Conservation (phyloP, 1,140 invertebrate species). For the Octopus sinensis region DNA sequence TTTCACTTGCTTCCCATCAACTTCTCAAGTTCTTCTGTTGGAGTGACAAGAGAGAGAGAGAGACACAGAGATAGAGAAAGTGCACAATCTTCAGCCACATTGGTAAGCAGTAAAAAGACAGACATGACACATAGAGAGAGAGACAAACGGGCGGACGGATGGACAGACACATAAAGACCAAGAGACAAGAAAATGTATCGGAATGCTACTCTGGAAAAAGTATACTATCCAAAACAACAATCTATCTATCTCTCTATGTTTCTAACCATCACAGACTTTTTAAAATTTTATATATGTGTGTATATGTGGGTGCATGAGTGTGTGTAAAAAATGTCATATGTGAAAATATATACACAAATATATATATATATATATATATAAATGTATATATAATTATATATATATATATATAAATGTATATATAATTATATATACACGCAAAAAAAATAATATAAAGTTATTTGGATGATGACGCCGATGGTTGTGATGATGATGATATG, state of each 20-base stretch:
- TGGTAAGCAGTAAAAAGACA: background rate
- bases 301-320: background rate
- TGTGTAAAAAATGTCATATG: background rate
- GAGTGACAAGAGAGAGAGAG: conserved; percentile 3
- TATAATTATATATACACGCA: no score
- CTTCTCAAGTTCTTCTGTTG: conserved; percentile 12
- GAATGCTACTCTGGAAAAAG: background rate
- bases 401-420: no score
- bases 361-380: background rate
- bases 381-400: background rate
- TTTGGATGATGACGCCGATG: no score
- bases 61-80: background rate
- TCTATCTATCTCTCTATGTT: background rate
- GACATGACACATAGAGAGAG: background rate
- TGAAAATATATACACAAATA: background rate
- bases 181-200: background rate
- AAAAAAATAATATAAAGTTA: no score
- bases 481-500: no score
- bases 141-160: background rate
- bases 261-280: background rate
- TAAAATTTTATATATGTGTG: background rate
- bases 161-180: background rate
- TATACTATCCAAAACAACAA: background rate
- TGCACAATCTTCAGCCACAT: no score
- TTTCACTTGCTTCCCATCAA: background rate